These are phyloP conservation scores for Zele albiditarsus DNA, from an alignment of 2,888 invertebrate genomes.

Conservation along the genomic window DNA sequence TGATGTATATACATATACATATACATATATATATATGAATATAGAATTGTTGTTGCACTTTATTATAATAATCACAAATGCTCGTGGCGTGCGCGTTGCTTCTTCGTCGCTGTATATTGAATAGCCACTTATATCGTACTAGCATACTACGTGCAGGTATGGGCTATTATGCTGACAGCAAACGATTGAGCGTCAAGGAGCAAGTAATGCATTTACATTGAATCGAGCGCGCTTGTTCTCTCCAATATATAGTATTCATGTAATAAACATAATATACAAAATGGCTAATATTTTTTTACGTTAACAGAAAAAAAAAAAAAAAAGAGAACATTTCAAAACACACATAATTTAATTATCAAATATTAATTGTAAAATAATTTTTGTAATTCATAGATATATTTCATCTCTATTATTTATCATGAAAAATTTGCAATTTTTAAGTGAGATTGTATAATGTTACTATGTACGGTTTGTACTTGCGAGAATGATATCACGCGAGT, in stretches of 20 bases:
- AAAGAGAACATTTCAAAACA: too few relatives aligned
- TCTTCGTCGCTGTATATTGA: slow-evolving; percentile 29
- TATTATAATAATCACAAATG: slow-evolving; percentile 9
- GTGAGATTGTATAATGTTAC: background rate
- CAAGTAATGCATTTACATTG: slow-evolving; percentile 34
- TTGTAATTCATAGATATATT: background rate
- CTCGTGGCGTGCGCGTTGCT: background rate
- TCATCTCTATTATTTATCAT: background rate
- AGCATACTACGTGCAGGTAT: slow-evolving; percentile 31
- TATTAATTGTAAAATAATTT: too few relatives aligned
- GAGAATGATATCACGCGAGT: slow-evolving; percentile 33
- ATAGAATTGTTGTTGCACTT: slow-evolving; percentile 8
- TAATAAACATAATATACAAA: background rate
- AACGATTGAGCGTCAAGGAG: slow-evolving; percentile 31
- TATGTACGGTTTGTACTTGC: slow-evolving; percentile 1
- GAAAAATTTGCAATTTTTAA: slow-evolving; percentile 4
- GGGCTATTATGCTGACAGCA: slow-evolving; percentile 35
- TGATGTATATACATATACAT: background rate
- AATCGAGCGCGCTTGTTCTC: background rate
- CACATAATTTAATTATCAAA: too few relatives aligned
- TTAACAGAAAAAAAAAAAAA: background rate
- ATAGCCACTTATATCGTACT: slow-evolving; percentile 28
- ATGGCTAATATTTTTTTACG: background rate
- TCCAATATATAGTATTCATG: background rate
- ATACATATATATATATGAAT: background rate